These are phyloP conservation scores for Indicator indicator DNA, from an alignment of 2,113 vertebrate species.

Conservation along the genomic window DNA sequence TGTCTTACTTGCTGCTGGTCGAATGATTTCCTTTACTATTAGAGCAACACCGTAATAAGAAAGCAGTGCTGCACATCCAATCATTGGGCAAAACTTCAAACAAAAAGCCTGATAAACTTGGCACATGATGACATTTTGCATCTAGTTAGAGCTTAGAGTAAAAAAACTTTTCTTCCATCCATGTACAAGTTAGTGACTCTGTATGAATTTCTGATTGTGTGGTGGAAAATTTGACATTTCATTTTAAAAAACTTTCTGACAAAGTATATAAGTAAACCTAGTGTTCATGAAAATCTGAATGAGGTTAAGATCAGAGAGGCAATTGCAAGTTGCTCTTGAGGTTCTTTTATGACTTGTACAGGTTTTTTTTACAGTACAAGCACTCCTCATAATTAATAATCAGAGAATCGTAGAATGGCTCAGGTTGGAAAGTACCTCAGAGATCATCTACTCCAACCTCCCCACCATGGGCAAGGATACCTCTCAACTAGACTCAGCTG, in stretches of 20 bases:
- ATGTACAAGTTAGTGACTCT: background rate
- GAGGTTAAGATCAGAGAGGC: background rate
- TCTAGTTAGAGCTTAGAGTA: background rate
- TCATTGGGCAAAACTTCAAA: background rate
- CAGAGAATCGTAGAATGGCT: too few relatives aligned
- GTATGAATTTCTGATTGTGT: background rate
- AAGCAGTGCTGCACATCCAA: background rate
- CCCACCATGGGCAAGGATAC: too few relatives aligned
- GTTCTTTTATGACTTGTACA: background rate
- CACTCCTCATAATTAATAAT: background rate
- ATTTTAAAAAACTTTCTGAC: background rate
- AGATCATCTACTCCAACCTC: too few relatives aligned
- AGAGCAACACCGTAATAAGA: background rate
- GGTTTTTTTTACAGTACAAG: background rate
- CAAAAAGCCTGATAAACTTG: background rate
- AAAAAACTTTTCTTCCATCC: background rate
- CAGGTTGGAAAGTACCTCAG: too few relatives aligned
- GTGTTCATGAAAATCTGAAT: background rate
- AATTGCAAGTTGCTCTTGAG: background rate
- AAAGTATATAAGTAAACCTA: background rate
- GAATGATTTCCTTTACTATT: background rate
- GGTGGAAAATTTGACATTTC: background rate
- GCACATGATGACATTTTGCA: background rate
- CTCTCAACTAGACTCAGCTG: too few relatives aligned
- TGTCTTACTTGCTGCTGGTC: background rate